A percentile compares a stretch with the other conserved stretches of the same genome.
Conservation (phyloP, 2,888 invertebrate genomes). For the Trimorus sp. region DNA sequence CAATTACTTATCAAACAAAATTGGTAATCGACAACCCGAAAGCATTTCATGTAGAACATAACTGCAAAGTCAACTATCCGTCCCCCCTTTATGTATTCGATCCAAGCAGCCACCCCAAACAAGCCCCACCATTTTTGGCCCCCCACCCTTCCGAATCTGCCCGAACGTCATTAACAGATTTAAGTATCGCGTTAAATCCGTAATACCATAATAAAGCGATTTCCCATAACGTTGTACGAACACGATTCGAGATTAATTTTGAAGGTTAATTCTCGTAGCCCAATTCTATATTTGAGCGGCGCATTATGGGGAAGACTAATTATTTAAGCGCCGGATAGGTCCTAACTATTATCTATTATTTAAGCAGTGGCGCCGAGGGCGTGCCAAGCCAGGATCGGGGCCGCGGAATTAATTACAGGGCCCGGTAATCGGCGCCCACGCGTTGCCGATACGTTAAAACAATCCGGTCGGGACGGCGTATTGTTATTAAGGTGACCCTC, state of each 20-base stretch:
- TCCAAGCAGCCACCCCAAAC: too few relatives aligned
- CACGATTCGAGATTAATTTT: constrained; percentile 30
- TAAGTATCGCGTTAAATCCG: neutral
- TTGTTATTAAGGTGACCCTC: constrained; percentile 36
- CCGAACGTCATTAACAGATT: neutral
- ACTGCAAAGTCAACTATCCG: too few relatives aligned
- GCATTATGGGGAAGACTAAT: constrained; percentile 38
- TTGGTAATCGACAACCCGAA: too few relatives aligned
- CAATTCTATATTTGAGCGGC: neutral
- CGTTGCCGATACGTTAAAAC: constrained; percentile 30
- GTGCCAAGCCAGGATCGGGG: constrained; percentile 20
- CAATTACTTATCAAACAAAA: too few relatives aligned
- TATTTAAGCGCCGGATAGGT: constrained; percentile 40
- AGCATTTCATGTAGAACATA: too few relatives aligned
- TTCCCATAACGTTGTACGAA: constrained; percentile 18
- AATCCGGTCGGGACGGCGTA: constrained; percentile 32
- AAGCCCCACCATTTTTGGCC: too few relatives aligned
- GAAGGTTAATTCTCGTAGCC: constrained; percentile 16
- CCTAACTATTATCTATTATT: constrained; percentile 38
- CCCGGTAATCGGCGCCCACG: neutral
- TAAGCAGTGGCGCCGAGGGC: constrained; percentile 20
- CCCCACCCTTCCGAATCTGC: too few relatives aligned
- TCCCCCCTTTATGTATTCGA: too few relatives aligned
- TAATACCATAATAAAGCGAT: constrained; percentile 8
- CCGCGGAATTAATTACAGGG: constrained; percentile 49